phyloP scores from a whole-genome alignment of 2,113 vertebrate species.

The Archilochus colubris region DNA sequence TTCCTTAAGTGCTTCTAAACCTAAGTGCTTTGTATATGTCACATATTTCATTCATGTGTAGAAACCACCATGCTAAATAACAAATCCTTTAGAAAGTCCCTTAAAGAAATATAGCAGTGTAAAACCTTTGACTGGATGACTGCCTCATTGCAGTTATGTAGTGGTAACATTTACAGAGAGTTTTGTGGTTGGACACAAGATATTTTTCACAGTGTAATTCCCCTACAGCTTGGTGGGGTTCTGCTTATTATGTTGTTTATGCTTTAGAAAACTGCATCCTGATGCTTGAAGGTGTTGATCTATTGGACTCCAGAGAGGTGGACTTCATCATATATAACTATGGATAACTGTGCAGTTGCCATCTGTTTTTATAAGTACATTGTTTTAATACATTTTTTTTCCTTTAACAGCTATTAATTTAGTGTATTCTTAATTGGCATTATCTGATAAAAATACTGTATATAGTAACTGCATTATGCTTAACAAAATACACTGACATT shows the following conservation, averaged over 20 bases:
- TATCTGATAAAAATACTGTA: constrained; percentile 16
- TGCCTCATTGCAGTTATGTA: background rate
- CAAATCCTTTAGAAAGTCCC: background rate
- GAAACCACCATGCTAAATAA: background rate
- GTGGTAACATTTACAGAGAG: background rate
- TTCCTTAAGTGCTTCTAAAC: constrained; percentile 46
- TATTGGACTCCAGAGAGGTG: background rate
- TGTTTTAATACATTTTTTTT: constrained; percentile 15
- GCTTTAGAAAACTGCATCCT: background rate
- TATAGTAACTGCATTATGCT: constrained; percentile 5
- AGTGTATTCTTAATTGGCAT: background rate
- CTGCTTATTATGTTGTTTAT: constrained; percentile 3
- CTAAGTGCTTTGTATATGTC: constrained; percentile 48
- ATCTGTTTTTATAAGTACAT: background rate
- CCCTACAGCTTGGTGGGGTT: background rate
- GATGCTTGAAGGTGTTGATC: background rate
- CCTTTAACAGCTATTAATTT: constrained; percentile 13
- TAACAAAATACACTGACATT: constrained; percentile 18
- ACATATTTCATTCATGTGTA: background rate
- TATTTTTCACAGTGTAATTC: background rate
- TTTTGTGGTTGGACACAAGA: background rate
- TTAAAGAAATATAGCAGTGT: background rate
- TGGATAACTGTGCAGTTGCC: background rate
- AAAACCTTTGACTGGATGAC: background rate
- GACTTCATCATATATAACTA: background rate